Base-by-base conservation (phyloP, 1,140 invertebrate species). In the Nephila pilipes region DNA sequence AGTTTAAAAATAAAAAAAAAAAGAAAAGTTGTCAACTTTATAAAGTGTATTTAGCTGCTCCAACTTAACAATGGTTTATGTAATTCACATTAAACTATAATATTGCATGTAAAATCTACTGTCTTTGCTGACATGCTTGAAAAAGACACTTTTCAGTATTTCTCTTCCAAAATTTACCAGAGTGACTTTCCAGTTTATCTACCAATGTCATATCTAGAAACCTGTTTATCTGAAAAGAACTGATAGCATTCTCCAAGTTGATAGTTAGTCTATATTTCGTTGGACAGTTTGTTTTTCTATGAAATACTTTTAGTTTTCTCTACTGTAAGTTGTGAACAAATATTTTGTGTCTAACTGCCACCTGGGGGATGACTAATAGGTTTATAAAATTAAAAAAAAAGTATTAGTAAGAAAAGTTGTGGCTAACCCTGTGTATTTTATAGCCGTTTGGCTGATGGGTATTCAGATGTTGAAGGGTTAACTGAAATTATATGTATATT, bases 241-340 rank as follows among this genome's bases (percentile, higher is more conserved):
- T 93, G 83, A 75, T 93, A 93, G 90, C 38, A 75, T 80, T 85
- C 60, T 92, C 90, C 54, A 65, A 93, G 85, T 93, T 87, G 83
- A 85, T 93, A 93, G 91, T 87, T 92, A 92, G 90, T 85, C 29
- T 91, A 90, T 90, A 63, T 85, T 93, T 87, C 55, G 69, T 93
- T 93, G 91, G 83, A 93, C 83, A 69, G 91, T 93, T 93, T 80
- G 60, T 65, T 93, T 93, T 93, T 93, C 85, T 93, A 92, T 55
- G 85, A 93, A 93, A 93, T 79, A 58, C 29, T 36, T 93, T 93
- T 87, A 87, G 85, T 87, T 92, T 79, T 92, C 65, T 65, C 55
- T 90, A 85, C 81, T 79, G 83, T 93, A 87, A 93, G 85, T 93
- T 87, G 65, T 92, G 83, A 92, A 93, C 81, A n/a, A 63, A 85